A percentile compares a stretch with the other conserved stretches of the same genome.
These are phyloP conservation scores for Nasua narica DNA, from an alignment of 2,797 vertebrate species.

Conservation along the genomic window DNA sequence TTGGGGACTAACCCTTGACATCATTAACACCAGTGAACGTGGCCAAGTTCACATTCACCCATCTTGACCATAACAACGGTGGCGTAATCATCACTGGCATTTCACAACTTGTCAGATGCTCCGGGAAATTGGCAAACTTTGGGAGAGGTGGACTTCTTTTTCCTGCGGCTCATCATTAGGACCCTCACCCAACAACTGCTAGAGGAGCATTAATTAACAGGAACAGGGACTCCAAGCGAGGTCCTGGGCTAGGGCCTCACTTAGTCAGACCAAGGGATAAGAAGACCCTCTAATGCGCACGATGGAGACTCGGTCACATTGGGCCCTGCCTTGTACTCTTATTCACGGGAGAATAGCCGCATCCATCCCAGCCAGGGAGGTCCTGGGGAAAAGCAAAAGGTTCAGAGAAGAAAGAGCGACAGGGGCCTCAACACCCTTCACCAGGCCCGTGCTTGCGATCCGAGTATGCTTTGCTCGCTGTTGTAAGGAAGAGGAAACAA, in stretches of 20 bases:
- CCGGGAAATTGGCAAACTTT: background rate
- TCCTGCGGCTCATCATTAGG: background rate
- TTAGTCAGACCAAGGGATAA: background rate
- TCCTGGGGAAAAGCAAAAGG: background rate
- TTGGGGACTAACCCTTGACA: background rate
- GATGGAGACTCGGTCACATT: background rate
- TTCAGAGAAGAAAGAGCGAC: background rate
- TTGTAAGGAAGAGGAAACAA: background rate
- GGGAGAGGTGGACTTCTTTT: background rate
- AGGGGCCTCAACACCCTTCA: background rate
- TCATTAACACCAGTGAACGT: background rate
- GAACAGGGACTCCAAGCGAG: background rate
- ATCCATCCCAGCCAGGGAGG: background rate
- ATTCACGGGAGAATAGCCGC: background rate
- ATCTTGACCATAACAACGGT: background rate
- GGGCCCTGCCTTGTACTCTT: background rate
- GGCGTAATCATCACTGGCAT: background rate
- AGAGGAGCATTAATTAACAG: background rate
- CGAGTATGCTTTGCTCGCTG: background rate
- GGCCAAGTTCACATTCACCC: background rate
- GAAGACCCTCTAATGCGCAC: background rate
- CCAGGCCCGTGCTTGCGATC: background rate
- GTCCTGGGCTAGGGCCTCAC: background rate
- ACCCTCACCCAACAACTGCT: background rate
- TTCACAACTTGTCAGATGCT: background rate